A percentile compares a stretch with the other conserved stretches of the same genome.
These are phyloP conservation scores for Tympanoctomys barrerae DNA, from an alignment of 2,797 vertebrate species.

Conservation along the genomic window DNA sequence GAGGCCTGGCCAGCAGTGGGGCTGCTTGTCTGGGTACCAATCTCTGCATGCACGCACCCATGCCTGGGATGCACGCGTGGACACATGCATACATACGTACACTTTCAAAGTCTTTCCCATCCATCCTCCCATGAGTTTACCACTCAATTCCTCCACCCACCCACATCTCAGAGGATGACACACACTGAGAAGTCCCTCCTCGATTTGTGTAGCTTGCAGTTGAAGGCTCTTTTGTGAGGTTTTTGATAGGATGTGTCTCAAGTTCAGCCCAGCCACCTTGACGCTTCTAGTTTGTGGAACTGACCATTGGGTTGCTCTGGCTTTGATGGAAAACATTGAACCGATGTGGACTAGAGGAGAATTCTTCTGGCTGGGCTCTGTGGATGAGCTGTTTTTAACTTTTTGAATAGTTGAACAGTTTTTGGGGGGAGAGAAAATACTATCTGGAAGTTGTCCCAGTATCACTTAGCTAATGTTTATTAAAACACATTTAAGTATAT, in stretches of 20 bases:
- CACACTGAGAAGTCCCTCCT: background rate
- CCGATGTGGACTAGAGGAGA: background rate
- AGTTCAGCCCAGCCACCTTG: background rate
- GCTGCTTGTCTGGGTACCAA: too few species aligned
- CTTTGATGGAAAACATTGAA: background rate
- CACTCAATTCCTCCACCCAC: background rate
- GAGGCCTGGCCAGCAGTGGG: background rate
- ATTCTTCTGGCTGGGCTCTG: background rate
- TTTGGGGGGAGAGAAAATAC: background rate
- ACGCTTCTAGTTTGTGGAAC: background rate
- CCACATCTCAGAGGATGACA: background rate
- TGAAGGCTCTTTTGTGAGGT: background rate
- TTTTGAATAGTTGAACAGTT: constrained; percentile 32
- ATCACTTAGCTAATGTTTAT: constrained; percentile 55
- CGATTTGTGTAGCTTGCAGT: background rate
- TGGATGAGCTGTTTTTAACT: constrained; percentile 28
- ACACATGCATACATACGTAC: fast-evolving
- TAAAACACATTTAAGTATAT: constrained; percentile 61
- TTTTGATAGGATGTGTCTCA: fast-evolving
- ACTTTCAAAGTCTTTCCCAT: background rate
- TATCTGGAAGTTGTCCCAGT: constrained; percentile 53
- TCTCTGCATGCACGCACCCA: too few species aligned
- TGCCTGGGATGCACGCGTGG: fast-evolving
- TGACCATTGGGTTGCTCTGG: background rate
- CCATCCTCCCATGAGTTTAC: background rate